Conservation (phyloP, 2,888 invertebrate species). For the Andrena bicolor region DNA sequence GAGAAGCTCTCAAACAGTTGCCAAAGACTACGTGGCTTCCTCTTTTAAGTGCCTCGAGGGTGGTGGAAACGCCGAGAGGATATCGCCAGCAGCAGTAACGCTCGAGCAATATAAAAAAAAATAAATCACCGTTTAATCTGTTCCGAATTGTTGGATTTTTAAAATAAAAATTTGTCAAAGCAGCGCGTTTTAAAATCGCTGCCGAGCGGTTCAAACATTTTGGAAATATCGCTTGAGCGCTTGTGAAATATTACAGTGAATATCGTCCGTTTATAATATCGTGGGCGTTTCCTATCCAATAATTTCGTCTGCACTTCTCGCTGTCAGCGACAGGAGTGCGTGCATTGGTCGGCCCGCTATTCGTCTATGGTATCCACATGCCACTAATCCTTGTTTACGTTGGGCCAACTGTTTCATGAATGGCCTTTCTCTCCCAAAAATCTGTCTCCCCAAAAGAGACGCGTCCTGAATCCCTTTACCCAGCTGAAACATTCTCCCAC, state of each 20-base stretch:
- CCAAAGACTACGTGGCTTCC: slow-evolving; percentile 41
- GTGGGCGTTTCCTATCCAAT: slow-evolving; percentile 56
- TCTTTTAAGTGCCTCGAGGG: background rate
- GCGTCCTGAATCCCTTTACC: background rate
- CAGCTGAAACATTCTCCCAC: background rate
- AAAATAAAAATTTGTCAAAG: background rate
- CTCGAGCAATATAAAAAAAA: too few species aligned
- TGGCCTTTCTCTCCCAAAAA: background rate
- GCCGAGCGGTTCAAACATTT: background rate
- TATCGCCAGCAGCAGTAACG: background rate
- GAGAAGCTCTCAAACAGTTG: slow-evolving; percentile 50
- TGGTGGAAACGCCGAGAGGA: background rate
- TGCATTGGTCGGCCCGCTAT: slow-evolving; percentile 49
- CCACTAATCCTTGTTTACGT: slow-evolving; percentile 51
- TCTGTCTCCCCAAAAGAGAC: slow-evolving; percentile 11
- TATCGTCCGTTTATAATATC: slow-evolving; percentile 48
- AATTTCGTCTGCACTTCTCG: slow-evolving; percentile 51
- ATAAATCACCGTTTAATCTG: too few species aligned
- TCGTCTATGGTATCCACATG: slow-evolving; percentile 57
- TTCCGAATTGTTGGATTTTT: background rate
- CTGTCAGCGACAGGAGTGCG: slow-evolving; percentile 51
- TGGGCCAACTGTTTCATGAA: slow-evolving; percentile 32
- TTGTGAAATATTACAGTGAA: slow-evolving; percentile 25
- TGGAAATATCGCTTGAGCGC: background rate
- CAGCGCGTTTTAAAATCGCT: background rate